Evolutionary conservation across 2,797 vertebrate genomes (phyloP), one percentile per base, ranked within the genome.

Genomic region (Amblyopsis hoosieri): DNA sequence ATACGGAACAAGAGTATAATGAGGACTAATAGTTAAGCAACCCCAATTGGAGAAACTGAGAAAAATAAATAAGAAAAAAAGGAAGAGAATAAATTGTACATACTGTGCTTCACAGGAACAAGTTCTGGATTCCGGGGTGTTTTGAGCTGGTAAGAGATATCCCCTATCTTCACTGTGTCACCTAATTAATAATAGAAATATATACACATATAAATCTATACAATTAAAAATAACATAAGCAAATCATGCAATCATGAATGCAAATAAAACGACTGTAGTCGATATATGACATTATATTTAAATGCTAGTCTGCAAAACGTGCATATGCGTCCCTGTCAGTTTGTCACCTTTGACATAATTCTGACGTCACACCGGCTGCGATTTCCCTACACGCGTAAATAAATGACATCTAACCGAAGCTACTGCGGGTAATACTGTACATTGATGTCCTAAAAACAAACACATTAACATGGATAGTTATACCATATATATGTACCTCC

Each of bases 71-170:
- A 1, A 37, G 5, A 37, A 37, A 37, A 37, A 23, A 23, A 0
- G 23, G 23, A 23, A 3, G 2, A 23, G 23, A 23, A 23, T 23
- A 3, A 37, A 37, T 6, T 37, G 33, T 1, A 87, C 97, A 81
- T 95, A 99, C 97, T 91, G 88, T 99, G 95, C 78, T 97, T 97
- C 61, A 95, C 85, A 19, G 97, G 97, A 64, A 99, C 96, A 37
- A 97, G 92, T 76, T 99, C 97, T n/a, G 97, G 97, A 67, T 93
- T 98, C 84, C 79, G 91, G 5, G 97, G 95, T 1, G 79, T 64
- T 90, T 96, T 98, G 72, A 97, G 83, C 75, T 93, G 94, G 84
- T 95, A 97, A 12, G 94, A 90, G 57, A 99, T 90, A 61, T 98
- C 95, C 58, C 97, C 97, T 8, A 99, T 98, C 75, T 80, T 96